A percentile compares a stretch with the other conserved stretches of the same genome.
Conservation (phyloP, 2,797 vertebrate species). For the Poeciliopsis gracilis region DNA sequence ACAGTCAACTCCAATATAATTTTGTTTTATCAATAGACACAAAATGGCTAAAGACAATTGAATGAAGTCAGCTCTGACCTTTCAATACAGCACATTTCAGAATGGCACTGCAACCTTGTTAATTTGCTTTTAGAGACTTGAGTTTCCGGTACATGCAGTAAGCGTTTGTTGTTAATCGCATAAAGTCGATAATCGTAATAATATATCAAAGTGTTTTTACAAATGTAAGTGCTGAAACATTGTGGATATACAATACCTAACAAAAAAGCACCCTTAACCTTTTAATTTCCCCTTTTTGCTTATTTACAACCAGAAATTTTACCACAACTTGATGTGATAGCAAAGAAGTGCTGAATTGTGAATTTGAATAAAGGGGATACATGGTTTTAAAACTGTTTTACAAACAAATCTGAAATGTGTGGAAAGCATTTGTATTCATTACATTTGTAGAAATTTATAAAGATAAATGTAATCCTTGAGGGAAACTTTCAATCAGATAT, state of each 20-base stretch:
- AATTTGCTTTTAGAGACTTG: background rate
- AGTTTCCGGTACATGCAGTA: background rate
- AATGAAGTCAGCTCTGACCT: background rate
- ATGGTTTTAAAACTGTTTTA: background rate
- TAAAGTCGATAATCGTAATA: background rate
- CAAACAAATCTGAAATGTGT: background rate
- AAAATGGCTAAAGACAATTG: background rate
- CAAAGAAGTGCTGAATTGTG: background rate
- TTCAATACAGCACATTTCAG: background rate
- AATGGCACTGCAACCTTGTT: background rate
- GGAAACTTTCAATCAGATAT: background rate
- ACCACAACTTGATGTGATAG: background rate
- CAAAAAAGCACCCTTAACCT: background rate
- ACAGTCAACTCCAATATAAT: conserved; percentile 13
- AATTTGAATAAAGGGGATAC: background rate
- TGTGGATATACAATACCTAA: background rate
- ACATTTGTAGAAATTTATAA: background rate
- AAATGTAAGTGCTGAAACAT: background rate
- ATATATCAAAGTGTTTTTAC: background rate
- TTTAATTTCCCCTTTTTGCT: background rate
- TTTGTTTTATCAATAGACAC: conserved; percentile 1
- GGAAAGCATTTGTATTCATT: background rate
- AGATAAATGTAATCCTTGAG: background rate
- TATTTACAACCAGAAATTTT: background rate
- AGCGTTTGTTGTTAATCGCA: background rate